These are phyloP conservation scores for Augiades crinisus DNA, from an alignment of 2,888 invertebrate species.

Conservation along the genomic window DNA sequence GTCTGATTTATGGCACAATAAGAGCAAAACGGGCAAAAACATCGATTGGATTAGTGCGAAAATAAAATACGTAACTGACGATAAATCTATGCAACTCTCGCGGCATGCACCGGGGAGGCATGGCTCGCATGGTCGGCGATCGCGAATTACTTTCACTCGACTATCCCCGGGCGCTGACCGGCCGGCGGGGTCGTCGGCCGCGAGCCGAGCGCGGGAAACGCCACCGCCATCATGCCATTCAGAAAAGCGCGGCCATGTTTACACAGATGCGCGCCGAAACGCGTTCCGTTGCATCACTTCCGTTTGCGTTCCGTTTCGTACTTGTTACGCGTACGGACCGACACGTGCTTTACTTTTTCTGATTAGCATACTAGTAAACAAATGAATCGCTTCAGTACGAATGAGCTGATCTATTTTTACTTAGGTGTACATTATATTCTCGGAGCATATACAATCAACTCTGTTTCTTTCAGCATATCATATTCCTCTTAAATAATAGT, in stretches of 20 bases:
- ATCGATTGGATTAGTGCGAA: conserved; percentile 17
- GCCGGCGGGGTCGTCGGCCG: conserved; percentile 69
- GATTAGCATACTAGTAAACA: conserved; percentile 22
- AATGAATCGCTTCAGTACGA: conserved; percentile 4
- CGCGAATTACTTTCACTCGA: conserved; percentile 81
- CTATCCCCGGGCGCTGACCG: conserved; percentile 76
- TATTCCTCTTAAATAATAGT: no score
- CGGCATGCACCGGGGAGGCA: conserved; percentile 62
- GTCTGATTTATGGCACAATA: conserved; percentile 9
- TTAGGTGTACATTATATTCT: no score
- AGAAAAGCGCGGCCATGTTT: conserved; percentile 78
- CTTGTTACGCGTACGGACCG: conserved; percentile 52
- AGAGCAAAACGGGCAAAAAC: conserved; percentile 16
- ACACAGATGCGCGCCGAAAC: conserved; percentile 80
- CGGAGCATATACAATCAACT: no score
- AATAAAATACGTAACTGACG: conserved; percentile 30
- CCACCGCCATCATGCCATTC: conserved; percentile 65
- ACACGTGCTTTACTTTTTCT: conserved; percentile 57
- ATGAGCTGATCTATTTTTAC: neutral
- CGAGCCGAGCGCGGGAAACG: conserved; percentile 70
- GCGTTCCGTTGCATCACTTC: conserved; percentile 77
- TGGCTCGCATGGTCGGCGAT: conserved; percentile 65
- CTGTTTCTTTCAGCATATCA: no score
- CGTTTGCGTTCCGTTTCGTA: conserved; percentile 73
- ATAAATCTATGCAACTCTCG: conserved; percentile 39